phyloP scores from a whole-genome alignment of 2,888 invertebrate species.

The Cinara cedri region DNA sequence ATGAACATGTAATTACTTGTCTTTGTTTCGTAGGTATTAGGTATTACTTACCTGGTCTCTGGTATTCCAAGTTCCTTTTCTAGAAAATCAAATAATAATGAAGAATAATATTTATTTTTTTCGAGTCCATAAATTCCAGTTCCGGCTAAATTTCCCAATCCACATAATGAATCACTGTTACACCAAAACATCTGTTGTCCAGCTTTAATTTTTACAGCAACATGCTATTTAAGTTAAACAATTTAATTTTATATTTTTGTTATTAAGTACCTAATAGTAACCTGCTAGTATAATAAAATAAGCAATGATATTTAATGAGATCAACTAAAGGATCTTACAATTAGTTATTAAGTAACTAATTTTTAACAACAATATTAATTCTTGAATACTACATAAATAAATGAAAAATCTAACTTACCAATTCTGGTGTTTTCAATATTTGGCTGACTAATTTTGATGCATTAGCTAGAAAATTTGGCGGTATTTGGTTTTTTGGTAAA shows the following conservation, averaged over 20 bases:
- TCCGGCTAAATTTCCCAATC: constrained; percentile 36
- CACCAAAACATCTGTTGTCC: constrained; percentile 39
- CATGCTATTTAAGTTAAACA: constrained; percentile 5
- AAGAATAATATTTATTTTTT: constrained; percentile 30
- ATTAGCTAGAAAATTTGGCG: constrained; percentile 31
- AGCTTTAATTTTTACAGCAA: constrained; percentile 25
- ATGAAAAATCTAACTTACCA: constrained; percentile 18
- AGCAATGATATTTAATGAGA: too few relatives aligned
- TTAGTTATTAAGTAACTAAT: too few relatives aligned
- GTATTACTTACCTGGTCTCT: constrained; percentile 40
- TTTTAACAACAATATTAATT: too few relatives aligned
- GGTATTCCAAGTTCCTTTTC: constrained; percentile 50
- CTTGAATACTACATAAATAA: too few relatives aligned
- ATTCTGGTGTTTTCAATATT: constrained; percentile 28
- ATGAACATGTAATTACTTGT: too few relatives aligned
- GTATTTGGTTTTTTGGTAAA: constrained; percentile 35
- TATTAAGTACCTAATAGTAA: background rate
- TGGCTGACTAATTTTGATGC: constrained; percentile 40
- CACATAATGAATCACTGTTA: constrained; percentile 14
- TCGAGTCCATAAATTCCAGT: constrained; percentile 25
- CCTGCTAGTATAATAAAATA: too few relatives aligned
- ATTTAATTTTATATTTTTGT: background rate
- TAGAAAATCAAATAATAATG: constrained; percentile 4
- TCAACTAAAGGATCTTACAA: too few relatives aligned
- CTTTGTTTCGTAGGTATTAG: too few relatives aligned